Percentiles rank a stretch among this genome's conserved stretches.
phyloP scores from a whole-genome alignment of 2,113 vertebrate genomes.

The Otolemur garnettii region DNA sequence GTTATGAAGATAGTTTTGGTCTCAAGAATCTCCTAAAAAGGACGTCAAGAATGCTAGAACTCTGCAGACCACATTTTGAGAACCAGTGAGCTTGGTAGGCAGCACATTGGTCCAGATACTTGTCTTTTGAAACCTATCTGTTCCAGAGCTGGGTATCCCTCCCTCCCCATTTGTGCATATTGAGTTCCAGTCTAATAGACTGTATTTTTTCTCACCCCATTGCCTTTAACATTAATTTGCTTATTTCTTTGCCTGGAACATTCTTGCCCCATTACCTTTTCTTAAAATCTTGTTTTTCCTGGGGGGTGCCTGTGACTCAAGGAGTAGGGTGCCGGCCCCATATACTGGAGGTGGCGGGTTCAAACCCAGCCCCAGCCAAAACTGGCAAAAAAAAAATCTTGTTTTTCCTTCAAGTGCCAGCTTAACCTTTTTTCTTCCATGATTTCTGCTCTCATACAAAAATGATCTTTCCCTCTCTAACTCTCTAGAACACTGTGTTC shows the following conservation, averaged over 20 bases:
- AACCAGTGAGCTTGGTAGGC: background rate
- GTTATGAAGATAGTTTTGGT: conserved; percentile 39
- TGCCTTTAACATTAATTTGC: background rate
- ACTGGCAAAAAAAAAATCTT: background rate
- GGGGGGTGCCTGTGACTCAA: too few relatives aligned
- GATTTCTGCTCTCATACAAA: background rate
- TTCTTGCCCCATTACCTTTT: conserved; percentile 1
- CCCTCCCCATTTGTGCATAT: background rate
- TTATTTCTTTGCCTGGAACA: background rate
- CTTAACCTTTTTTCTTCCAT: conserved; percentile 7
- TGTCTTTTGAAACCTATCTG: conserved; percentile 32
- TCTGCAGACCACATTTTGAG: background rate
- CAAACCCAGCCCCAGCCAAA: too few relatives aligned
- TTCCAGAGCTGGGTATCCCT: background rate
- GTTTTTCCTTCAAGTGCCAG: conserved; percentile 39
- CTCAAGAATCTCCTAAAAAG: background rate
- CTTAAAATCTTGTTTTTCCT: conserved; percentile 53
- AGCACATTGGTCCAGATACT: background rate
- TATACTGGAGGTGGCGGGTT: too few relatives aligned
- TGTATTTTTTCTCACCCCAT: background rate
- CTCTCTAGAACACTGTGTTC: background rate
- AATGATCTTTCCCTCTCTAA: conserved; percentile 10
- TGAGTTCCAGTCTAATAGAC: background rate
- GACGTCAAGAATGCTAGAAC: background rate
- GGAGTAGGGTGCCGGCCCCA: too few relatives aligned